These are phyloP conservation scores for Aurelia coerulea DNA, from an alignment of 30 jellyfish, hydroid and myxozoan species.

Conservation along the genomic window DNA sequence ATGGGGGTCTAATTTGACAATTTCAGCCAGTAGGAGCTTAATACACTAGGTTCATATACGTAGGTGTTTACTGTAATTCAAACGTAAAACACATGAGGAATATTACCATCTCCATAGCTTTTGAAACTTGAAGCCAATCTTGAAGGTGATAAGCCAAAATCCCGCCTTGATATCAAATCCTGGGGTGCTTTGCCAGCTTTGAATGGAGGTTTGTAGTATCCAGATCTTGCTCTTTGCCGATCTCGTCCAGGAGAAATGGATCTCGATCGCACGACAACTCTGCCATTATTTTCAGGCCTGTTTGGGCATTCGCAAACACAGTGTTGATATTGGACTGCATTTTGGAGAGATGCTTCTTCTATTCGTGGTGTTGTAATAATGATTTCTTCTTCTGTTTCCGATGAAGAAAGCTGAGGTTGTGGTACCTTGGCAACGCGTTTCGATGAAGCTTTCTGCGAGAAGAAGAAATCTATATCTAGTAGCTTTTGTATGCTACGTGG, in stretches of 20 bases:
- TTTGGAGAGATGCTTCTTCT: neutral
- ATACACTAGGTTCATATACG: too few relatives aligned
- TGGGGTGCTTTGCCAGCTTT: slow-evolving; percentile 79
- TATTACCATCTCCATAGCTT: neutral
- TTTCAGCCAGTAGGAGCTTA: too few relatives aligned
- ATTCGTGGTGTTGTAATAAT: slow-evolving; percentile 47
- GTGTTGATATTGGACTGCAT: slow-evolving; percentile 10
- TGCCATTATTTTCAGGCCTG: slow-evolving; percentile 54
- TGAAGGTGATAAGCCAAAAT: slow-evolving; percentile 45
- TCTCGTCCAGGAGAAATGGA: slow-evolving; percentile 47
- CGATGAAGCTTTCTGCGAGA: slow-evolving; percentile 26
- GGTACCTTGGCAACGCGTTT: neutral
- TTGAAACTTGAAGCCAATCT: neutral
- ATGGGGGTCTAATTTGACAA: too few relatives aligned
- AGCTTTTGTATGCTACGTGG: too few relatives aligned
- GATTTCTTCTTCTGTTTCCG: slow-evolving; percentile 69
- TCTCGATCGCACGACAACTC: slow-evolving; percentile 48
- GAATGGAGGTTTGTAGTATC: slow-evolving; percentile 66
- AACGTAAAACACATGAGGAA: neutral
- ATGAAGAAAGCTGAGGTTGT: slow-evolving; percentile 23
- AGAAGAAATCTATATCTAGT: too few relatives aligned
- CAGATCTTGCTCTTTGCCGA: neutral
- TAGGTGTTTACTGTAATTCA: too few relatives aligned
- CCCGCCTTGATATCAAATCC: slow-evolving; percentile 74
- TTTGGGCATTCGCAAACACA: slow-evolving; percentile 84